Base-by-base conservation (phyloP, 2,888 invertebrate genomes). In the Pachymerium ferrugineum region DNA sequence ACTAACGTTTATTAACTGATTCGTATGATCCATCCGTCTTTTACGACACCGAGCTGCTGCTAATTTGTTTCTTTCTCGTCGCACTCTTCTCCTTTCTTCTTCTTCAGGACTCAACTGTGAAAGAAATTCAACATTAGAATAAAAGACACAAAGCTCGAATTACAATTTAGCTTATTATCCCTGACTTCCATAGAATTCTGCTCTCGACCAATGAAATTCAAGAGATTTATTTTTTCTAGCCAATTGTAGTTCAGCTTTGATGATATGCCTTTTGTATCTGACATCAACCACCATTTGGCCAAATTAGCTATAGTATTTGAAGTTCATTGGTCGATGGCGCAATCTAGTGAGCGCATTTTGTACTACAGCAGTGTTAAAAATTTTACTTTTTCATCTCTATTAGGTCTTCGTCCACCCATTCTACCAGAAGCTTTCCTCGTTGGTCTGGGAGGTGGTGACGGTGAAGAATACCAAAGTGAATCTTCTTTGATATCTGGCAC, bases 21-120 rank as follows among this genome's bases (percentile, higher is more conserved):
- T 94, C 78, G 98, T 98, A 82, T 96, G 95, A 83, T 98, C 97
- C 79, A 98, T 91, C 76, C 98, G 88, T 78, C 97, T 88, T 83
- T 97, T 96, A 80, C 98, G 89, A 84, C 98, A 99, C 78, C 97
- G 88, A 0, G 98, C 98, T 72, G 98, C 98, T 33, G 98, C 98
- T 85, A 94, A 88, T 84, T 99, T 99, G 84, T 99, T 99, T 76
- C 98, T 86, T 81, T 97, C 97, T 70, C 98, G 87, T 28, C 98
- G 87, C 54, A 94, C 84, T 80, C 90, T 88, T 70, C 96, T 86
- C 75, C 95, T 88, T 80, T 95, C 94, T 81, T 94, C 94, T 82
- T 98, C 98, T 82, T 97, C 96, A 0, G 94, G 94, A 70, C 38
- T 42, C 8, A 74, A 31, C 70, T 74, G 25, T n/a, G 14, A 38